Percentiles rank a stretch among this genome's conserved stretches.
phyloP scores from a whole-genome alignment of 2,888 invertebrate species.

The Aphidius colemani region DNA sequence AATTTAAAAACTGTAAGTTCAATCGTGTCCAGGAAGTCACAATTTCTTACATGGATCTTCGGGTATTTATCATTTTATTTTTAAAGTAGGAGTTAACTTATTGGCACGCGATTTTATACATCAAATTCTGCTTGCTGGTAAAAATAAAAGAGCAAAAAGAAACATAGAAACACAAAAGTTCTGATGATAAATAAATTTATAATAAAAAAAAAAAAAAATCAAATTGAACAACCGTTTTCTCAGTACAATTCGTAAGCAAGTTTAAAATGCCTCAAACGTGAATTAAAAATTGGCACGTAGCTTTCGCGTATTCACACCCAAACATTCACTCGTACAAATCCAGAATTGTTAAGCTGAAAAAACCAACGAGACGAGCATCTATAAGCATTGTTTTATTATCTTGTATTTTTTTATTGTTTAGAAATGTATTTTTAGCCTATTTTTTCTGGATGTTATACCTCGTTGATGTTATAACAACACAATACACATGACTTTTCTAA shows the following conservation, averaged over 20 bases:
- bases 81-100: neutral
- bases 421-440: no score
- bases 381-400: conserved; percentile 41
- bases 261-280: conserved; percentile 24
- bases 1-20: conserved; percentile 10
- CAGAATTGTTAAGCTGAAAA: conserved; percentile 52
- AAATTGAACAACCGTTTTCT: no score
- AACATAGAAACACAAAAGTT: no score
- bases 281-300: conserved; percentile 34
- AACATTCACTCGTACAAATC: conserved; percentile 43
- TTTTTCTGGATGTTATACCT: no score
- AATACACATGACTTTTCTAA: conserved; percentile 13
- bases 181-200: no score
- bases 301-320: conserved; percentile 47
- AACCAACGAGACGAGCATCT: conserved; percentile 42
- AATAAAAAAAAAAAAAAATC: no score
- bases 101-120: conserved; percentile 17
- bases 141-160: no score
- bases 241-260: conserved; percentile 12
- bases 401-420: no score
- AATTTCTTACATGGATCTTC: neutral
- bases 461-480: neutral
- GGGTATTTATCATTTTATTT: neutral
- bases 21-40: conserved; percentile 7
- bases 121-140: neutral